Conservation (phyloP, 2,797 vertebrate genomes). For the Lindbergichthys nudifrons region DNA sequence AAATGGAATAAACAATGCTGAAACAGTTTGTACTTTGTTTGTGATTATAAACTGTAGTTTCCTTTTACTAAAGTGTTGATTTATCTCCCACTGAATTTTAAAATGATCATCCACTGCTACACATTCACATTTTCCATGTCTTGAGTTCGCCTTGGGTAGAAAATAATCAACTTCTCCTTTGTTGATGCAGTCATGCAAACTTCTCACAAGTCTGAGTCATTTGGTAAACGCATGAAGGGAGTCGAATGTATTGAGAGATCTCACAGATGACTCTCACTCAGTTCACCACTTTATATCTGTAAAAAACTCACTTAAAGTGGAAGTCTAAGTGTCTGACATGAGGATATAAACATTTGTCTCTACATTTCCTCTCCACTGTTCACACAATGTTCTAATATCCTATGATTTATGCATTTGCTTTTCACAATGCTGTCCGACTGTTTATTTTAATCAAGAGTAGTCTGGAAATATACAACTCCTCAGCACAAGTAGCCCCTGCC, state of each 20-base stretch:
- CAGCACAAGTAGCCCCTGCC: conserved; percentile 16
- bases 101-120: neutral
- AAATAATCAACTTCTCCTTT: conserved; percentile 12
- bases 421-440: conserved; percentile 1
- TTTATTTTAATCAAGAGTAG: conserved; percentile 30
- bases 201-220: conserved; percentile 47
- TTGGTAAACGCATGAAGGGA: conserved; percentile 26
- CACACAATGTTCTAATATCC: conserved; percentile 24
- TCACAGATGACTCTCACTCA: conserved; percentile 20
- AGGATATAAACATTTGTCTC: neutral
- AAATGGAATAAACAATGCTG: conserved; percentile 19
- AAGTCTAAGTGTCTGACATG: neutral
- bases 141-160: neutral
- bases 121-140: neutral
- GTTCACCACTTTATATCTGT: neutral
- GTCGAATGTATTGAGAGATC: conserved; percentile 26
- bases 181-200: conserved; percentile 19
- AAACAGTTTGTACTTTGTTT: conserved; percentile 5
- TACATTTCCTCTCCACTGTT: conserved; percentile 10
- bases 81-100: conserved; percentile 10
- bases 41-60: conserved; percentile 16
- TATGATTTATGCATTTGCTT: neutral
- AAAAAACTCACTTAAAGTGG: neutral
- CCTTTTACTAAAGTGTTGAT: conserved; percentile 1
- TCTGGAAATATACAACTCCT: conserved; percentile 10